A percentile compares a stretch with the other conserved stretches of the same genome.
Conservation (phyloP, 2,113 vertebrate species). For the Cepphus grylle region DNA sequence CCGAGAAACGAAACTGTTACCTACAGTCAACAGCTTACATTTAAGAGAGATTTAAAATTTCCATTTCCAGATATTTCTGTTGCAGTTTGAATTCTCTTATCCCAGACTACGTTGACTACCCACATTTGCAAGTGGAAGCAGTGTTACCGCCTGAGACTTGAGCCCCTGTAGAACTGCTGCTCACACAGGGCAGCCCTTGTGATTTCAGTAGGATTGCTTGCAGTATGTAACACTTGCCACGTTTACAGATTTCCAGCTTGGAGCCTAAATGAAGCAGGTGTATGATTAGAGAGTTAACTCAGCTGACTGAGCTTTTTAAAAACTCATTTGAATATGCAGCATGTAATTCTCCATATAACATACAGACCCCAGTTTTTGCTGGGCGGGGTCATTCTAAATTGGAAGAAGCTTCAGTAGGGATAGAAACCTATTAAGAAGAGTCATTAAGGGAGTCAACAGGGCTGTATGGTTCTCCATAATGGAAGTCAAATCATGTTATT, state of each 20-base stretch:
- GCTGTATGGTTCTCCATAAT: background rate
- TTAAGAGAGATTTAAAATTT: background rate
- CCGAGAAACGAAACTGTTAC: background rate
- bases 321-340: background rate
- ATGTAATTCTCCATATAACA: background rate
- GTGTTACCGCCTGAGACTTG: background rate
- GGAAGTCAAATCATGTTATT: background rate
- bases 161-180: background rate
- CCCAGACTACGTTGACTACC: too few relatives aligned
- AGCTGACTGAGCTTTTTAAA: background rate
- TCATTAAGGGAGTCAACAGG: background rate
- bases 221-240: rapidly evolving
- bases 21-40: background rate
- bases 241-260: background rate
- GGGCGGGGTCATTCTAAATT: background rate
- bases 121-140: background rate
- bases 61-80: background rate
- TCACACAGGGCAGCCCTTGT: background rate
- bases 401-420: background rate
- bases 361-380: background rate
- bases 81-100: background rate
- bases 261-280: background rate
- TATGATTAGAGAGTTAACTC: background rate
- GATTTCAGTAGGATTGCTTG: background rate
- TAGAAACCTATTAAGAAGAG: background rate